These are phyloP conservation scores for Sebastes minor DNA, from an alignment of 2,797 vertebrate genomes.

Conservation along the genomic window DNA sequence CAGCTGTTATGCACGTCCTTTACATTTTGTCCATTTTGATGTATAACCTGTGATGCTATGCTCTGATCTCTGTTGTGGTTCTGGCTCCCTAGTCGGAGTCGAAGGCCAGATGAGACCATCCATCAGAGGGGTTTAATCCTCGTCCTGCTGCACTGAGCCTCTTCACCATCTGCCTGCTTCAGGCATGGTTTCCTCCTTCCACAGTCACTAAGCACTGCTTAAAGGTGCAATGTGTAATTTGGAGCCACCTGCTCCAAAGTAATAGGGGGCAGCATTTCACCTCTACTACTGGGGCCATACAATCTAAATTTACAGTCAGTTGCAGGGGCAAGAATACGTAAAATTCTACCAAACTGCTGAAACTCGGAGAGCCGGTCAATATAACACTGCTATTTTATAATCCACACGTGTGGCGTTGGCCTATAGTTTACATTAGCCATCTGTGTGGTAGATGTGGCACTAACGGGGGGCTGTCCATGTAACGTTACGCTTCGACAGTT, in stretches of 20 bases:
- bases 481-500: no score
- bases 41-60: not conserved
- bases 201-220: slow-evolving; percentile 2
- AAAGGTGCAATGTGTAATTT: not conserved
- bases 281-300: not conserved
- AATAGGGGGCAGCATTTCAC: not conserved
- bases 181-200: slow-evolving; percentile 9
- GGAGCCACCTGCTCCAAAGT: not conserved
- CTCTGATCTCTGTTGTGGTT: slow-evolving; percentile 8
- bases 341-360: not conserved
- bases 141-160: slow-evolving; percentile 10
- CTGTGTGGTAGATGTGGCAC: no score
- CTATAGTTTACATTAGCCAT: no score
- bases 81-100: not conserved
- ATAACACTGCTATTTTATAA: not conserved
- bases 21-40: not conserved
- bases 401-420: no score
- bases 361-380: not conserved
- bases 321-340: not conserved
- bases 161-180: slow-evolving; percentile 50
- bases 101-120: slow-evolving; percentile 34
- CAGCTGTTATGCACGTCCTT: slow-evolving; percentile 26
- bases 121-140: slow-evolving; percentile 25
- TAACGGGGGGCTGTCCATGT: no score
- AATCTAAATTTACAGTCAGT: not conserved